Conservation (phyloP, 2,113 vertebrate genomes). For the Coreoperca whiteheadi region DNA sequence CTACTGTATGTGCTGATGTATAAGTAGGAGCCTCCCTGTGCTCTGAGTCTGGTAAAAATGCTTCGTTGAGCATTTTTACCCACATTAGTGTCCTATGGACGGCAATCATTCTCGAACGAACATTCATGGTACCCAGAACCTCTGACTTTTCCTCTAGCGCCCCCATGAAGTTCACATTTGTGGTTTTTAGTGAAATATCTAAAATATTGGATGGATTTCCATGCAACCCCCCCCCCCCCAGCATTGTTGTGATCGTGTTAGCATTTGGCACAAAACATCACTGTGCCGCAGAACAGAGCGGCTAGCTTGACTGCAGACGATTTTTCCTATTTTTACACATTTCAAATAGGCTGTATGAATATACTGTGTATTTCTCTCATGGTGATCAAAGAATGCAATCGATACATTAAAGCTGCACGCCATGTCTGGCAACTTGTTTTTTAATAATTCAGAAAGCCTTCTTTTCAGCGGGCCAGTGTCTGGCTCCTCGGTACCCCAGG, state of each 20-base stretch:
- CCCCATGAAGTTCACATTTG: neutral
- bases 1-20: neutral
- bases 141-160: neutral
- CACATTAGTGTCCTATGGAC: no score
- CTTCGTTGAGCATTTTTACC: neutral
- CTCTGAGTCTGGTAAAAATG: conserved; percentile 26
- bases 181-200: neutral
- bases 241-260: neutral
- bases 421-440: conserved; percentile 10
- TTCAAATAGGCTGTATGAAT: neutral
- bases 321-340: neutral
- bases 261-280: neutral
- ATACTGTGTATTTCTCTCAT: neutral
- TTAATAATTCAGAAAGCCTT: conserved; percentile 69
- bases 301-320: no score
- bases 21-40: neutral
- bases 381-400: neutral
- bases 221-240: neutral
- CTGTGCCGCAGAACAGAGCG: no score
- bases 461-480: conserved; percentile 24
- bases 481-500: conserved; percentile 49
- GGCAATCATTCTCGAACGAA: no score
- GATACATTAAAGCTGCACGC: conserved; percentile 4
- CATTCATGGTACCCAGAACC: neutral
- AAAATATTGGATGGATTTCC: neutral